Evolutionary conservation across 2,113 vertebrate genomes (phyloP), one percentile per base, ranked within the genome.

Genomic region (Ancistrus triradiatus): DNA sequence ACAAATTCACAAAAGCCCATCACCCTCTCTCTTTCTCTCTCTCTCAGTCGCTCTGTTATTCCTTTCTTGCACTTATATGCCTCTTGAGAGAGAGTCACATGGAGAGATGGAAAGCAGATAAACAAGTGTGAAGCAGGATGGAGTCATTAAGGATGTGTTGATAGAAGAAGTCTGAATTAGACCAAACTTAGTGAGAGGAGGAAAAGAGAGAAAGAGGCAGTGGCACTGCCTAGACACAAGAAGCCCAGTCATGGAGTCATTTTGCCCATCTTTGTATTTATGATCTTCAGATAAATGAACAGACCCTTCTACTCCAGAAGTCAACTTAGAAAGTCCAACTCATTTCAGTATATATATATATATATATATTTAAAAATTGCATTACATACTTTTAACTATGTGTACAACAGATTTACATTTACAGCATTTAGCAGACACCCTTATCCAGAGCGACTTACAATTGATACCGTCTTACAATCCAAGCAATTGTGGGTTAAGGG

Each of bases 81-180:
- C 40, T 65, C 27, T 27, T 42, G 13, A 64, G 33, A 70, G 52
- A 47, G 35, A 47, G 35, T 42, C 21, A 38, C 65, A 48, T 67
- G 59, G 21, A 47, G 50, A 75, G 66, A 78, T 70, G 73, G 56
- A 68, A 38, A n/a, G 22, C 53, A 65, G 69, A 73, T 75, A 73
- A 68, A 47, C 21, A 43, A 44, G 55, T 62, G 27, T 13, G 37
- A 64, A 17, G 40, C 50, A 55, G 68, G 69, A 69, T 53, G 67
- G 64, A 66, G 55, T 75, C 73, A 77, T 77, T 79, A 75, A 73
- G 46, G 38, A 60, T 21, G 73, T 72, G 75, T 59, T 77, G 73
- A 75, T 74, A 68, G 78, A 80, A 57, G 57, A 35, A 57, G 38
- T 33, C 55, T 62, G 44, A 74, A 73, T 66, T 62, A 68, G 61